Conservation (phyloP, 1,140 invertebrate species). For the Drosophila pseudoobscura region DNA sequence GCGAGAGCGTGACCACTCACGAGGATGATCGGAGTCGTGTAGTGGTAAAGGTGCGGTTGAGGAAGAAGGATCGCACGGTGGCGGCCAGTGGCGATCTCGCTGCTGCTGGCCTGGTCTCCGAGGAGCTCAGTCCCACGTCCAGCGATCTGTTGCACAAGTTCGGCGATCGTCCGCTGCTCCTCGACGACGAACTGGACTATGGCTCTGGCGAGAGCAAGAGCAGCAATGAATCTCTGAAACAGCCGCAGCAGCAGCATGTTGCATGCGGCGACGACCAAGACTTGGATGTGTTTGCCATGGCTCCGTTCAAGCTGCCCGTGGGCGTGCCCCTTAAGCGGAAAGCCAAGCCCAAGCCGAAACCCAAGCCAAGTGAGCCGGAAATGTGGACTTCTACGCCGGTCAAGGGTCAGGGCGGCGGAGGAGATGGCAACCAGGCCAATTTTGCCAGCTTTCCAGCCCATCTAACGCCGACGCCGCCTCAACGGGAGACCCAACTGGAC, state of each 20-base stretch:
- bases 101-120: constrained; percentile 31
- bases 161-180: constrained; percentile 89
- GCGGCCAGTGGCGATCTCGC: constrained; percentile 42
- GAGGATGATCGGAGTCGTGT: constrained; percentile 86
- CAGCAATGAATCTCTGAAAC: constrained; percentile 59
- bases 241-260: neutral
- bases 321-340: constrained; percentile 79
- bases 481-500: constrained; percentile 50
- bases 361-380: constrained; percentile 44
- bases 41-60: constrained; percentile 81
- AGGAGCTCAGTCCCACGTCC: constrained; percentile 78
- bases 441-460: constrained; percentile 70
- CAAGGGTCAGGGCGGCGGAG: constrained; percentile 30
- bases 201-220: constrained; percentile 84
- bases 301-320: constrained; percentile 87
- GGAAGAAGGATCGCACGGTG: constrained; percentile 75
- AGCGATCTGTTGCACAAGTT: constrained; percentile 88
- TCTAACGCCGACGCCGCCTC: constrained; percentile 22
- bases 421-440: constrained; percentile 29
- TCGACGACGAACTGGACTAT: constrained; percentile 91
- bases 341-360: constrained; percentile 35
- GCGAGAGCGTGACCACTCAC: constrained; percentile 87
- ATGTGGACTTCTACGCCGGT: constrained; percentile 81
- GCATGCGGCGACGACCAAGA: constrained; percentile 55
- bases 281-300: constrained; percentile 89